These are phyloP conservation scores for Lepilemur ruficaudatus DNA, from an alignment of 2,797 vertebrate genomes.

Conservation along the genomic window DNA sequence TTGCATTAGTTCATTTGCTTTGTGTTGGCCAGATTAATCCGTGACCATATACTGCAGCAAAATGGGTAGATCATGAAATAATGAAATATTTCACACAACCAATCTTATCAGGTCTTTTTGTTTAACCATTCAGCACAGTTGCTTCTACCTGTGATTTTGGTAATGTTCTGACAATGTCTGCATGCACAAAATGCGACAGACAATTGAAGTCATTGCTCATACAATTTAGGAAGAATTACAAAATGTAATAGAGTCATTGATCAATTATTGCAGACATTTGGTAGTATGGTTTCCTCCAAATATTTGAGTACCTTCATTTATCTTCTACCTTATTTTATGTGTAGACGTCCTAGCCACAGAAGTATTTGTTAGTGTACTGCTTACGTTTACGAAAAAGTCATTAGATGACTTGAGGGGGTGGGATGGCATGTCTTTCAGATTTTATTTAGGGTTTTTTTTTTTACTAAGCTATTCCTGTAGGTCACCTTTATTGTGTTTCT, in stretches of 20 bases:
- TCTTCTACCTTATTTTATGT: neutral
- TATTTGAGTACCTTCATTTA: neutral
- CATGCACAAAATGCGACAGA: neutral
- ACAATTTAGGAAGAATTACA: neutral
- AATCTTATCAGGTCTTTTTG: neutral
- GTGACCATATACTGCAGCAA: neutral
- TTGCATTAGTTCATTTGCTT: neutral
- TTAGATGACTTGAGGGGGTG: neutral
- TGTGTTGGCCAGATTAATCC: neutral
- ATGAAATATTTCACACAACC: neutral
- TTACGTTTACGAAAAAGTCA: neutral
- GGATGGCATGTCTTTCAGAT: neutral
- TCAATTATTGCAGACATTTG: neutral
- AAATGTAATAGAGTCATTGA: neutral
- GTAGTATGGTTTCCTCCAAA: neutral
- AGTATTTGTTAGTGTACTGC: neutral
- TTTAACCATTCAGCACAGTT: neutral
- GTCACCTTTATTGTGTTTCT: neutral
- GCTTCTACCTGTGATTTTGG: neutral
- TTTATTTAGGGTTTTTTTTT: neutral
- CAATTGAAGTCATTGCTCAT: neutral
- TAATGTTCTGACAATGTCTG: neutral
- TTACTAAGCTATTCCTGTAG: neutral
- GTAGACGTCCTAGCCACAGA: neutral
- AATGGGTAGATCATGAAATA: neutral